These are phyloP conservation scores for Entelurus aequoreus DNA, from an alignment of 2,113 vertebrate species.

Conservation along the genomic window DNA sequence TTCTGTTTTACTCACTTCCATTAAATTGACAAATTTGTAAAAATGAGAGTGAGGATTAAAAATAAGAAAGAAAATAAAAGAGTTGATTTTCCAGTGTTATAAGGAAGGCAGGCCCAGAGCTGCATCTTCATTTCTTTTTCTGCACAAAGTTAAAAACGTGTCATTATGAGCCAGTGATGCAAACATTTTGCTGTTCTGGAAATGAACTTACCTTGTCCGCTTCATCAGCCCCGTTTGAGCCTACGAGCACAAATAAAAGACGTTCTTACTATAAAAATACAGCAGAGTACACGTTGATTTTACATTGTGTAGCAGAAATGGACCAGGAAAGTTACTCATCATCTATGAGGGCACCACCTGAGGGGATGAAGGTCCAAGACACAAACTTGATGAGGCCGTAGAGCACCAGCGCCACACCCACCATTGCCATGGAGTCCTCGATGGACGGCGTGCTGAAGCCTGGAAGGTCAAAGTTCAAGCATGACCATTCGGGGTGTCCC, in stretches of 20 bases:
- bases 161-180: neutral
- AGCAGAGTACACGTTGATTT: no score
- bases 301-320: no score
- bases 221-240: constrained; percentile 28
- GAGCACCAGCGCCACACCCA: constrained; percentile 70
- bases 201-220: constrained; percentile 53
- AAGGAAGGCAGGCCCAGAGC: neutral
- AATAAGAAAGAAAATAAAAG: no score
- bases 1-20: no score
- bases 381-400: constrained; percentile 70
- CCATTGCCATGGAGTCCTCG: constrained; percentile 77
- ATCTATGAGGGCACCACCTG: constrained; percentile 44
- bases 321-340: no score
- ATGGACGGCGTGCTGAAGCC: constrained; percentile 67
- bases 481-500: no score
- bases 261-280: no score
- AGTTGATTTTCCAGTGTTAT: neutral
- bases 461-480: constrained; percentile 17
- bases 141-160: constrained; percentile 15
- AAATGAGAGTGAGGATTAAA: no score
- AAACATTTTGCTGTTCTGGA: neutral
- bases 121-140: constrained; percentile 59
- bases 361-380: constrained; percentile 60
- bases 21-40: no score
- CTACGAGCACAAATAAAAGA: constrained; percentile 33